Conservation (phyloP, 2,797 vertebrate genomes). For the Iguana delicatissima region DNA sequence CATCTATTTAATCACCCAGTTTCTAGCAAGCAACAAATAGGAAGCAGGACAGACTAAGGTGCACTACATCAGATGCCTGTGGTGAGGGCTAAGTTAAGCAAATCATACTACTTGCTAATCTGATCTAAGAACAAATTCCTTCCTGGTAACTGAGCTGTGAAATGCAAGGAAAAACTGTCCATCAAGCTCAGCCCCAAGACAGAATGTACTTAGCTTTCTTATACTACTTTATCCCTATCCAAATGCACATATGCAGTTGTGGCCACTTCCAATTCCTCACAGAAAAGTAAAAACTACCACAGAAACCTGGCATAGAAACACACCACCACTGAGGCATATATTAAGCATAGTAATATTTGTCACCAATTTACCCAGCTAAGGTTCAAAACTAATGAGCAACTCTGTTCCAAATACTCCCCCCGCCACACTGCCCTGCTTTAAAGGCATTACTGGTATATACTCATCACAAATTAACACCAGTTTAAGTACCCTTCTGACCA, state of each 20-base stretch:
- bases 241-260: not conserved
- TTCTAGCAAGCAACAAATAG: not conserved
- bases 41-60: not conserved
- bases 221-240: not conserved
- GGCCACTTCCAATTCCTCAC: not conserved
- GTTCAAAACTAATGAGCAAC: not conserved
- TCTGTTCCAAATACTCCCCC: not conserved
- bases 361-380: not conserved
- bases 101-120: not conserved
- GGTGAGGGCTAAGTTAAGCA: not conserved
- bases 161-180: not conserved
- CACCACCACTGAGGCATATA: not conserved
- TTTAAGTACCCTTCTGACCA: constrained; percentile 5
- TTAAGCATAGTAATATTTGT: not conserved
- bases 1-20: not conserved
- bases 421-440: too few relatives aligned
- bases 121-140: constrained; percentile 9
- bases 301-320: not conserved
- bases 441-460: not conserved
- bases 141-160: not conserved
- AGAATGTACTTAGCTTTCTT: not conserved
- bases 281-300: not conserved
- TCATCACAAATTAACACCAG: not conserved
- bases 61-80: not conserved
- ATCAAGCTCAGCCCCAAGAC: not conserved